A percentile compares a stretch with the other conserved stretches of the same genome.
Conservation (phyloP, 2,113 vertebrate species). For the Gopherus evgoodei region DNA sequence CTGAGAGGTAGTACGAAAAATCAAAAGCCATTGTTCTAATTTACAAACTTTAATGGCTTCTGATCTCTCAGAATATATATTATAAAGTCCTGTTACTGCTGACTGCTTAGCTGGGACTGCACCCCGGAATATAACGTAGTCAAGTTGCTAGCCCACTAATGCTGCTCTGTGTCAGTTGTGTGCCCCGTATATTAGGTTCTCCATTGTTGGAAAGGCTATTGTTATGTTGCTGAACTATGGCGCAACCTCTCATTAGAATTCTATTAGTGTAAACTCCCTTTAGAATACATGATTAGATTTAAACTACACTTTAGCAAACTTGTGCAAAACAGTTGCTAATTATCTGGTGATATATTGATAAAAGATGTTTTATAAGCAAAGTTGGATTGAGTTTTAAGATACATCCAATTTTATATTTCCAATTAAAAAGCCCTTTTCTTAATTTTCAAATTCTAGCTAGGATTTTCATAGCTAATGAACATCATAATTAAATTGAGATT, state of each 20-base stretch:
- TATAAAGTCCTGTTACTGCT: fast-evolving
- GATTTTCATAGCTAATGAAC: neutral
- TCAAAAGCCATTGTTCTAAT: neutral
- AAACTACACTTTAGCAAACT: neutral
- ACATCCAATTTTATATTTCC: neutral
- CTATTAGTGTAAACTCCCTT: neutral
- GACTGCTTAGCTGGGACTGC: neutral
- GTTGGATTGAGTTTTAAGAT: neutral
- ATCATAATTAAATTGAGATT: constrained; percentile 26
- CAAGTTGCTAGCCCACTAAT: neutral
- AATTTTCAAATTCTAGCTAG: neutral
- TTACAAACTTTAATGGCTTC: neutral
- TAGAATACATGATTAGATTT: neutral
- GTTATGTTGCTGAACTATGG: neutral
- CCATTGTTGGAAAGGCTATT: neutral
- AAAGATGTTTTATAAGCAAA: neutral
- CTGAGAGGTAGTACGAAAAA: neutral
- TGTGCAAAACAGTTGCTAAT: neutral
- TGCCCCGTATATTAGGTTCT: neutral
- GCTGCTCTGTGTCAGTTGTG: neutral
- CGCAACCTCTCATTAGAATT: neutral
- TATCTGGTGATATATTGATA: neutral
- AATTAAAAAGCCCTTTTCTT: neutral
- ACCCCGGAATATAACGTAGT: neutral
- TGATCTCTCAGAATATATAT: neutral